phyloP scores from a whole-genome alignment of 92 coral and sea anemone genomes.

The Actinernus sp. region DNA sequence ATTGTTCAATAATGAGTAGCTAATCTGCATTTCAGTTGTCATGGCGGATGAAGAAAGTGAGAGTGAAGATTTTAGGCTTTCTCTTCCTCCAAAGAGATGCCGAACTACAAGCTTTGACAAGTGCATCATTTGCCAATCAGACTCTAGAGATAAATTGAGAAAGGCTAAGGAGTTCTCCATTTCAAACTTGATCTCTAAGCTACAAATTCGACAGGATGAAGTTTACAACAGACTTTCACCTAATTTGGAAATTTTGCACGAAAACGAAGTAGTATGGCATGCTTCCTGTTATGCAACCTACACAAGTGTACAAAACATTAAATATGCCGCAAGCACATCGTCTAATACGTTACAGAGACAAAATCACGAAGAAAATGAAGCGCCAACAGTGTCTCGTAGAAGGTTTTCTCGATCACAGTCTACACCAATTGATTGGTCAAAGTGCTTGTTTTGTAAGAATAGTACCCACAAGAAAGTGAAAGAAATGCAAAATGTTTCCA shows the following conservation, averaged over 20 bases:
- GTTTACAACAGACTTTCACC: conserved; percentile 29
- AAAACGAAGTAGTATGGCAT: conserved; percentile 47
- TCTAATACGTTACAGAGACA: neutral
- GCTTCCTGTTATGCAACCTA: conserved; percentile 47
- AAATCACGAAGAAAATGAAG: neutral
- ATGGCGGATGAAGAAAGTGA: too few relatives aligned
- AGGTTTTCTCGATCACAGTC: too few relatives aligned
- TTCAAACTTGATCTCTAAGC: conserved; percentile 31
- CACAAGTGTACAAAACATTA: conserved; percentile 42
- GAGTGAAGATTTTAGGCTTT: too few relatives aligned
- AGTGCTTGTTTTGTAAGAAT: too few relatives aligned
- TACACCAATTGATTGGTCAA: conserved; percentile 26
- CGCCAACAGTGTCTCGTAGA: too few relatives aligned
- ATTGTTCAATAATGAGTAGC: too few relatives aligned
- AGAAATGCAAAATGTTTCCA: neutral
- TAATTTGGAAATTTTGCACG: conserved; percentile 9
- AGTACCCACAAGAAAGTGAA: conserved; percentile 8
- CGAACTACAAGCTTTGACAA: conserved; percentile 20
- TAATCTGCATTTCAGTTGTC: too few relatives aligned
- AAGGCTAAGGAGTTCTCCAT: conserved; percentile 37
- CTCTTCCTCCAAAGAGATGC: conserved; percentile 19
- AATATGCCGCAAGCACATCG: conserved; percentile 15
- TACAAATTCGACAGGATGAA: conserved; percentile 42
- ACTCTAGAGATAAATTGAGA: conserved; percentile 26
- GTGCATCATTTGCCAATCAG: conserved; percentile 32